Evolutionary conservation across 2,797 vertebrate genomes (phyloP).

Genomic region (Hafferia zeledoni): DNA sequence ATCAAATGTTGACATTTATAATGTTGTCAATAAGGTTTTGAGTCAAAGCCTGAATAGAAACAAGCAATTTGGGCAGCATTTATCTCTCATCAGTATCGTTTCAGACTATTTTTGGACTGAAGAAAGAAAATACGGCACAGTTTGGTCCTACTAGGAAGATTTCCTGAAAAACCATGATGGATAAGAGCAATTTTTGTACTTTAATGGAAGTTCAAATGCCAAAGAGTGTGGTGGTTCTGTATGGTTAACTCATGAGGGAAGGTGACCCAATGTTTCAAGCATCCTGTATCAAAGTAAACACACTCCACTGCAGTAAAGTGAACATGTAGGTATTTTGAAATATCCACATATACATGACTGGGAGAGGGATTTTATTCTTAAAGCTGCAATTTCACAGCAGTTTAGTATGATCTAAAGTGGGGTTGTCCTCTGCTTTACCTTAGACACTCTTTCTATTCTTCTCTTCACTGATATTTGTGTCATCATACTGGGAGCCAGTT

Average conservation of each 20-base stretch:
- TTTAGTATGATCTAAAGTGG: not conserved
- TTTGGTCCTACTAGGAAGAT: not conserved
- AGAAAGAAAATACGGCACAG: not conserved
- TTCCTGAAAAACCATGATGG: not conserved
- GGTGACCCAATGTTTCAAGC: not conserved
- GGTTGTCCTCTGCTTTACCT: not conserved
- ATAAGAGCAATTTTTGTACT: not conserved
- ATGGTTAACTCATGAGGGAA: not conserved
- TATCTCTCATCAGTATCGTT: not conserved
- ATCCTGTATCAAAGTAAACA: not conserved
- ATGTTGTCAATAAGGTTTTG: slow-evolving; percentile 30
- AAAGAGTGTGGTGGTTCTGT: not conserved
- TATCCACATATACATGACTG: not conserved
- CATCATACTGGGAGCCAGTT: not conserved
- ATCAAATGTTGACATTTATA: slow-evolving; percentile 56
- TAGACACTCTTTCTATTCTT: not conserved
- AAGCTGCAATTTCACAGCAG: not conserved
- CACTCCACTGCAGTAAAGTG: not conserved
- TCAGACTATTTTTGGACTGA: slow-evolving; percentile 4
- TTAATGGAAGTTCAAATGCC: not conserved
- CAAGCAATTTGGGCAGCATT: not conserved
- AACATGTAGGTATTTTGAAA: not conserved
- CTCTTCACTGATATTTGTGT: not conserved
- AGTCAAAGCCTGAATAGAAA: slow-evolving; percentile 27
- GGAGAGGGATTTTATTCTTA: not conserved